Percentiles rank a stretch among this genome's conserved stretches.
phyloP scores from a whole-genome alignment of 2,888 invertebrate genomes.

The Eledona agricola region DNA sequence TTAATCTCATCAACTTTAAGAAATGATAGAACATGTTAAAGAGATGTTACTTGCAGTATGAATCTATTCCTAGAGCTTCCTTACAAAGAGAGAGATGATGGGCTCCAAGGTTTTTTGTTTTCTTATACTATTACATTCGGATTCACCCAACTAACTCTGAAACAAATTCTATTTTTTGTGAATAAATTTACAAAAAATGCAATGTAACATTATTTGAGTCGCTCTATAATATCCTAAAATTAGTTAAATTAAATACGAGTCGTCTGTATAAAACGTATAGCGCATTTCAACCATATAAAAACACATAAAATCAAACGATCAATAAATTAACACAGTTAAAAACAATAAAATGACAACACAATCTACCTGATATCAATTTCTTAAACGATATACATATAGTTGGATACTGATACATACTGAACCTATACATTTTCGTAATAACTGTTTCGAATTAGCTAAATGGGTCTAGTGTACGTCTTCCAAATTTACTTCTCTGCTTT shows the following conservation, averaged over 20 bases:
- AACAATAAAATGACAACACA: constrained; percentile 49
- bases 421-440: constrained; percentile 39
- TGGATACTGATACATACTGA: constrained; percentile 26
- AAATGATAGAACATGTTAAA: constrained; percentile 18
- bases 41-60: too few species aligned
- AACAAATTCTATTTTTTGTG: too few species aligned
- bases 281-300: constrained; percentile 22
- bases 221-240: constrained; percentile 16
- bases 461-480: constrained; percentile 26
- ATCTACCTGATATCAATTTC: constrained; percentile 31
- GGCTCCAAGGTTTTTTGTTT: too few species aligned
- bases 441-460: constrained; percentile 30
- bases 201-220: too few species aligned
- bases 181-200: too few species aligned
- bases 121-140: too few species aligned
- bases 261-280: constrained; percentile 12
- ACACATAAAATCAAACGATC: constrained; percentile 30
- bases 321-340: constrained; percentile 23
- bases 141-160: too few species aligned
- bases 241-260: constrained; percentile 13
- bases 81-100: too few species aligned
- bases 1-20: too few species aligned
- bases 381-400: neutral
- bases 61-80: too few species aligned
- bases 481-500: constrained; percentile 44